phyloP scores from a whole-genome alignment of 2,797 vertebrate species.

The Falco rusticolus region DNA sequence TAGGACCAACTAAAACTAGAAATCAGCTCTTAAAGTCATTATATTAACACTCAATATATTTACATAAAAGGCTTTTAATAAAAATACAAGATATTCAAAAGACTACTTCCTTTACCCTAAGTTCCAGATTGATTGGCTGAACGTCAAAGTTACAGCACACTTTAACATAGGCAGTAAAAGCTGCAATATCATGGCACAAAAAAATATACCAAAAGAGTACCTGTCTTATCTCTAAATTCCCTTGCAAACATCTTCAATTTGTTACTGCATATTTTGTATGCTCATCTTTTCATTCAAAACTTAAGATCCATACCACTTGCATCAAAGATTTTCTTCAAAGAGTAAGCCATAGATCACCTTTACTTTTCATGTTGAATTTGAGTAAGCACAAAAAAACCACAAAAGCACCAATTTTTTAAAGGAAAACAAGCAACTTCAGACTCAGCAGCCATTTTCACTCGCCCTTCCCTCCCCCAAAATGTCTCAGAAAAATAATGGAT shows the following conservation, averaged over 20 bases:
- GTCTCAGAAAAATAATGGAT: neutral
- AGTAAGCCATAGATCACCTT: neutral
- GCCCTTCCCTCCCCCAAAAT: accelerated
- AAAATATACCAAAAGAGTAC: neutral
- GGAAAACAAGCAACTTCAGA: neutral
- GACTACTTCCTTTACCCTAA: neutral
- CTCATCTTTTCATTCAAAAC: neutral
- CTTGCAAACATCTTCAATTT: neutral
- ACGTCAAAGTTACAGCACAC: neutral
- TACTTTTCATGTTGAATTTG: neutral
- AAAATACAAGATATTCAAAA: neutral
- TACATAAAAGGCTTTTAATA: neutral
- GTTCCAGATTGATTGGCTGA: neutral
- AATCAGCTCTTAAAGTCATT: neutral
- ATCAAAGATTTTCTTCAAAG: neutral
- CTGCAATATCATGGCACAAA: neutral
- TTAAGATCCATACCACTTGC: neutral
- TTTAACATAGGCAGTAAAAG: neutral
- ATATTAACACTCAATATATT: neutral
- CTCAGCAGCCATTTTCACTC: neutral
- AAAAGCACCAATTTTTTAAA: neutral
- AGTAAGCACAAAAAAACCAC: neutral
- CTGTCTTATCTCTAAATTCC: neutral
- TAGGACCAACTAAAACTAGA: neutral
- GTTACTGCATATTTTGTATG: neutral